Conservation (phyloP, 2,888 invertebrate species). For the Agrotis exclamationis region DNA sequence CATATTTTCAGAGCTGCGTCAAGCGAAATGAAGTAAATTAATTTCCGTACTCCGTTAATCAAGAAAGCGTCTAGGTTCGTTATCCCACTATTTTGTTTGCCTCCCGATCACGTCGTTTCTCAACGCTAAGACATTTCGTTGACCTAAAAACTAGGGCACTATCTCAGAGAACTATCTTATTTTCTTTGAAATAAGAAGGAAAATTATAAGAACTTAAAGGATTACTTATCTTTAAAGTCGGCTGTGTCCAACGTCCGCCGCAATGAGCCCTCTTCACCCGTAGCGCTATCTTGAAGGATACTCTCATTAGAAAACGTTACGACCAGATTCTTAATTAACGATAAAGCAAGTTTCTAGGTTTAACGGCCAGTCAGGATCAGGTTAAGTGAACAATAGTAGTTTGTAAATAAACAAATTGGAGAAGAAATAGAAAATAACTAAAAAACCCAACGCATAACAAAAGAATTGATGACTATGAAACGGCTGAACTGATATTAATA, state of each 20-base stretch:
- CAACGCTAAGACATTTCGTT: constrained; percentile 33
- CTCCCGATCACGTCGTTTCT: constrained; percentile 41
- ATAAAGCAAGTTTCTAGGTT: constrained; percentile 41
- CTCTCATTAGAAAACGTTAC: constrained; percentile 50
- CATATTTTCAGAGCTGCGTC: constrained; percentile 46
- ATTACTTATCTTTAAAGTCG: constrained; percentile 46
- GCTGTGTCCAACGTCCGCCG: constrained; percentile 35
- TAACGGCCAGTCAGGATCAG: constrained; percentile 16
- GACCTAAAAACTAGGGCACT: constrained; percentile 47
- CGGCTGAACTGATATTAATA: no score
- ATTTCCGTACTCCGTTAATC: constrained; percentile 53
- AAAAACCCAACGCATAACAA: no score
- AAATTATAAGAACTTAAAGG: constrained; percentile 43
- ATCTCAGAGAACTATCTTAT: constrained; percentile 35
- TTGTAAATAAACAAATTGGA: neutral
- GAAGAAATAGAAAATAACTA: no score
- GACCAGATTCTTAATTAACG: constrained; percentile 50
- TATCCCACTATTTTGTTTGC: constrained; percentile 61
- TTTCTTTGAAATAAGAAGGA: constrained; percentile 46
- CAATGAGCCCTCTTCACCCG: constrained; percentile 47
- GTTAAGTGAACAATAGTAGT: constrained; percentile 1
- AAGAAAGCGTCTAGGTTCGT: constrained; percentile 59
- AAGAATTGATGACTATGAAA: no score
- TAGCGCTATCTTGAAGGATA: constrained; percentile 42
- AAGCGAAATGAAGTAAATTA: constrained; percentile 46